Evolutionary conservation across 2,797 vertebrate genomes (phyloP).

Genomic region (Anolis apletophallus): DNA sequence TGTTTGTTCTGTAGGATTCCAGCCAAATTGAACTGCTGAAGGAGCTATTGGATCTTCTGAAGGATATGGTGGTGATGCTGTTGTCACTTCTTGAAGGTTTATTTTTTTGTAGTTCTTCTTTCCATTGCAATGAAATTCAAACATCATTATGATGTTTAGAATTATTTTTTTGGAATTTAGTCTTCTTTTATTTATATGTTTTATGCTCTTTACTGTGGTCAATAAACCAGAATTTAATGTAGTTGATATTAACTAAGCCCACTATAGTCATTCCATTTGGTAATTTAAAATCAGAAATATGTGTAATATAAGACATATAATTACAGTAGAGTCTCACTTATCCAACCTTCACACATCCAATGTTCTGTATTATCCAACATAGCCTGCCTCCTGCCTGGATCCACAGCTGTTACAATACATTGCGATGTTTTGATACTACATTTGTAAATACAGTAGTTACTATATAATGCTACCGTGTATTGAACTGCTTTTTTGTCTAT

Average conservation of each 20-base stretch:
- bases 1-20: slow-evolving; percentile 86
- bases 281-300: slow-evolving; percentile 1
- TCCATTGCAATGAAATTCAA: slow-evolving; percentile 54
- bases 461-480: too few species aligned
- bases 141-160: background rate
- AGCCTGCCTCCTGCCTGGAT: too few species aligned
- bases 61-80: slow-evolving; percentile 99
- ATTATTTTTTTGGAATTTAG: slow-evolving; percentile 26
- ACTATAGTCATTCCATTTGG: background rate
- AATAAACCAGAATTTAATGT: background rate
- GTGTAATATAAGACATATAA: background rate
- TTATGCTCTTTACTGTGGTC: too few species aligned
- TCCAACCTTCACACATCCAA: too few species aligned
- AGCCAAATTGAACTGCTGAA: slow-evolving; percentile 98
- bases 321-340: too few species aligned
- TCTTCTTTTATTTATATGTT: background rate
- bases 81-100: slow-evolving; percentile 97
- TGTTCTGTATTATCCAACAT: too few species aligned
- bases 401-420: too few species aligned
- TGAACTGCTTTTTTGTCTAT: too few species aligned
- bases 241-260: background rate
- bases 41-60: slow-evolving; percentile 95
- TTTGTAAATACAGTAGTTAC: too few species aligned
- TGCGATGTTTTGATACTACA: too few species aligned
- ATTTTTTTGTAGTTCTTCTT: slow-evolving; percentile 51